Evolutionary conservation across 1,140 invertebrate species (phyloP), one percentile per base, ranked within the genome.

Genomic region (Melanaphis sacchari): DNA sequence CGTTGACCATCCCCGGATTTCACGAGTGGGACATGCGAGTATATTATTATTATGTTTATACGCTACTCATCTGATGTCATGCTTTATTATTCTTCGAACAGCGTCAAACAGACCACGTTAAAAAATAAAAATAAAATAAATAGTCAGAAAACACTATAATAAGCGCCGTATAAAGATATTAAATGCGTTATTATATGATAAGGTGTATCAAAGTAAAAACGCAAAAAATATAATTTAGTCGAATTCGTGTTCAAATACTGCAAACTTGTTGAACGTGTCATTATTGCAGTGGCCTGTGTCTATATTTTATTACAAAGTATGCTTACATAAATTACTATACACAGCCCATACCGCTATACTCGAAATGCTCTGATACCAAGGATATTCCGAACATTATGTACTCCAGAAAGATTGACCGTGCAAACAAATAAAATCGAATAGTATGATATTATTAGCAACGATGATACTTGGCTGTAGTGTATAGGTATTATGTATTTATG

Each of bases 241-340:
- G 24, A 11, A 84, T 40, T 84, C 36, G 36, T 41, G 22, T n/a
- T 26, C 38, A 43, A 43, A 85, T 66, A 66, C 40, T 11, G 31
- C 9, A 4, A 85, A 85, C 84, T 85, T 85, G 84, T 85, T 85
- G 84, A 85, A 85, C 84, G 26, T n/a, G 41, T 85, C 84, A 85
- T 85, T 85, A 41, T 15, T 66, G 59, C 11, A 11, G 59, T 26
- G 52, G 52, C 26, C 52, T 26, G 8, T 66, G 18, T 18, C 11
- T 49, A 66, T 59, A 59, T n/a, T 31, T n/a, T 66, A 66, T n/a
- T 18, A 66, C 31, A n/a, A 66, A 18, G n/a, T 18, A 66, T 4
- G 26, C 54, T 31, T 31, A 59, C 54, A 59, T 31, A 2, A 11
- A 59, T 59, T 59, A 59, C 31, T 31, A 59, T 31, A 31, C 26